Base-by-base conservation (phyloP, 37 sponge, comb jelly and placozoan genomes). In the Theonella swinhoei region DNA sequence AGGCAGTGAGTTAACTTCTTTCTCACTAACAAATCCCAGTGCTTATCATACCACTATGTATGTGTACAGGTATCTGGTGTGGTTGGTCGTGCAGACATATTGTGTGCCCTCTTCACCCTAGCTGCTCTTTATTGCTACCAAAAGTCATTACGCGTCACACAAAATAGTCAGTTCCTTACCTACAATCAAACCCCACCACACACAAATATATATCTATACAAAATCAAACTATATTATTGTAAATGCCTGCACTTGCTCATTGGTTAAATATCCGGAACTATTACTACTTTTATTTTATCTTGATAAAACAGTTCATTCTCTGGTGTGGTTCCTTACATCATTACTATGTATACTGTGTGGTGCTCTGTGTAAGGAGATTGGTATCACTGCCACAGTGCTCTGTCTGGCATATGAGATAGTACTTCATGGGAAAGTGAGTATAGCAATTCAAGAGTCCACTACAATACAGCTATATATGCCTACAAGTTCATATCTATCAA, bases 31-130 rank as follows among this genome's bases (percentile, higher is more conserved):
- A n/a, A n/a, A n/a, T n/a, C n/a, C n/a, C n/a, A n/a, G n/a, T n/a
- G n/a, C n/a, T n/a, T n/a, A n/a, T n/a, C n/a, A n/a, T n/a, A 47
- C 14, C 19, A 37, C 39, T 39, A 17, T 25, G 3, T 24, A 28
- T 37, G 4, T 65, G 24, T 66, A 26, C 72, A 93, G 93, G 92
- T 94, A 11, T 93, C 96, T 64, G 93, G 94, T 26, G 65, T 96
- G 22, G 96, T 96, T 20, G 96, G 96, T 24, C 62, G 96, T 59
- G 96, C 96, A 19, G 96, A 96, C 23, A 60, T 47, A 7, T 67
- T 96, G 32, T 96, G 91, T 64, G 88, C 87, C 20, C 7, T 93
- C 36, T 96, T 96, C 85, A 90, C 90, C 39, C 67, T 96, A 0
- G 39, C 75, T 0, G 36, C 78, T 30, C 77, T 96, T 32, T 62